Conservation (phyloP, 2,888 invertebrate species). For the Nasonia oneida region DNA sequence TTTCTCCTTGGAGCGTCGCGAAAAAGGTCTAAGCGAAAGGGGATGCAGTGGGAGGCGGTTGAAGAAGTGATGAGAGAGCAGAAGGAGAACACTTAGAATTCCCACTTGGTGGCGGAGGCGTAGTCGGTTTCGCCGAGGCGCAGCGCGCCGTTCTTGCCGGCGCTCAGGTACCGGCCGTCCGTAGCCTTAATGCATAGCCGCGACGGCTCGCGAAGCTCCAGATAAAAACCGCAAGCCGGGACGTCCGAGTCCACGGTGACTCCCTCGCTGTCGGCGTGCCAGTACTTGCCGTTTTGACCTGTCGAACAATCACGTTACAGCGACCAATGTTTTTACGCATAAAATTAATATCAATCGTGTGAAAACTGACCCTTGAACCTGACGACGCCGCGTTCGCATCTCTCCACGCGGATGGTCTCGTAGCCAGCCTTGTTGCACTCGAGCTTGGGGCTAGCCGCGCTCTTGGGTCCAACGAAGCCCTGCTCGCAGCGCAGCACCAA, state of each 20-base stretch:
- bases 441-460: constrained; percentile 87
- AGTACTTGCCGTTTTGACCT: constrained; percentile 96
- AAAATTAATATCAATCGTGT: not conserved
- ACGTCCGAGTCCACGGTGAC: constrained; percentile 92
- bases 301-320: constrained; percentile 66
- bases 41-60: not conserved
- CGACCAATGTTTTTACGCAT: too few species aligned
- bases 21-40: not conserved
- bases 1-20: not conserved
- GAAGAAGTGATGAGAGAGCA: not conserved
- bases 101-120: constrained; percentile 94
- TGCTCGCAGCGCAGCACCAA: constrained; percentile 96
- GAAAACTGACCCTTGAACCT: constrained; percentile 89
- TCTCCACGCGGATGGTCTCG: constrained; percentile 94
- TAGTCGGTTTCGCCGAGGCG: constrained; percentile 90
- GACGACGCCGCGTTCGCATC: constrained; percentile 93
- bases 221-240: constrained; percentile 91
- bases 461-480: constrained; percentile 96
- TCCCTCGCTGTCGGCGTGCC: constrained; percentile 94
- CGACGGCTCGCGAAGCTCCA: constrained; percentile 96
- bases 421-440: constrained; percentile 98
- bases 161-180: constrained; percentile 89
- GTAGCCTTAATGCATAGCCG: constrained; percentile 92
- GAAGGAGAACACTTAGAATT: constrained; percentile 84
- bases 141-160: constrained; percentile 95